phyloP scores from a whole-genome alignment of 2,888 invertebrate genomes.

The Chymomyza fuscimana region DNA sequence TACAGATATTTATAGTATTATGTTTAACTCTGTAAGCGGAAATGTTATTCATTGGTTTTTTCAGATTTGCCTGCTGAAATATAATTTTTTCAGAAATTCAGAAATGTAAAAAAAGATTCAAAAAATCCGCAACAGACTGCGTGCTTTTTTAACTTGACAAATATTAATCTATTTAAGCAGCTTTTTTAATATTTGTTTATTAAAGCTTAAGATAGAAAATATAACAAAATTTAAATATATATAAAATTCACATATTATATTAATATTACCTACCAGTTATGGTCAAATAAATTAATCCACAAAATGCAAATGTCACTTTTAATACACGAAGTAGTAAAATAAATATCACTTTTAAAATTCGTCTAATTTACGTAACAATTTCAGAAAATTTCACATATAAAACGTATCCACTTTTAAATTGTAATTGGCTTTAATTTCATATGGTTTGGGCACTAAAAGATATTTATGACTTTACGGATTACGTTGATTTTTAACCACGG shows the following conservation, averaged over 20 bases:
- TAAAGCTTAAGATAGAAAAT: too few relatives aligned
- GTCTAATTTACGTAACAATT: constrained; percentile 9
- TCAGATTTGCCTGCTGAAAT: too few relatives aligned
- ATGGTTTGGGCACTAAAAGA: constrained; percentile 49
- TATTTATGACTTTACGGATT: constrained; percentile 50
- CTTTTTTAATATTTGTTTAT: too few relatives aligned
- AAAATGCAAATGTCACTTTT: constrained; percentile 28
- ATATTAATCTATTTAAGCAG: too few relatives aligned
- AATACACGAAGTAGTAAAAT: constrained; percentile 15
- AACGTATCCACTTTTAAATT: constrained; percentile 15
- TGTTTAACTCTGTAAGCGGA: too few relatives aligned
- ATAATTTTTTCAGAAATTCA: too few relatives aligned
- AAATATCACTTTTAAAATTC: not conserved
- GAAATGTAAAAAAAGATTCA: too few relatives aligned
- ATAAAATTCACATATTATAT: not conserved
- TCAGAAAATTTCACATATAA: not conserved
- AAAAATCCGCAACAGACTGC: too few relatives aligned
- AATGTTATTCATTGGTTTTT: too few relatives aligned
- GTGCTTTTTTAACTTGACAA: too few relatives aligned
- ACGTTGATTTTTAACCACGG: constrained; percentile 37
- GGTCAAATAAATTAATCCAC: constrained; percentile 25
- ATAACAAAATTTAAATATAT: too few relatives aligned
- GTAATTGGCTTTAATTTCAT: constrained; percentile 53
- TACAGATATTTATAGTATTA: too few relatives aligned
- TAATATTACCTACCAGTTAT: constrained; percentile 27